Conservation (phyloP, 2,888 invertebrate genomes). For the Sarcophaga caerulescens region DNA sequence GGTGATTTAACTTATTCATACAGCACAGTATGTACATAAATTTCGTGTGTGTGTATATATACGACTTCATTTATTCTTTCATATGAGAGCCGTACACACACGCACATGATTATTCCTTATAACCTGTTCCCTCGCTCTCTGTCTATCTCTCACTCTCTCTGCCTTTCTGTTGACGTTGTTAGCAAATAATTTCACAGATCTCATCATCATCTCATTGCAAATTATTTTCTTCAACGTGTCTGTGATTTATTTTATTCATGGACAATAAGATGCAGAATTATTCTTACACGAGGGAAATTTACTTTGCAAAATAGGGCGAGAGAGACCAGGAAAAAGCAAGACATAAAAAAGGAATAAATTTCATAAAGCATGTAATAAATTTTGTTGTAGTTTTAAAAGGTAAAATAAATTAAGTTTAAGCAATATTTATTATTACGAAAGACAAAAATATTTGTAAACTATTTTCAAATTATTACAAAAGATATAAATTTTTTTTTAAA, state of each 20-base stretch:
- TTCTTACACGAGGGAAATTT: background rate
- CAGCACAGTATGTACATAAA: background rate
- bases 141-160: no score
- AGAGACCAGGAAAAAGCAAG: background rate
- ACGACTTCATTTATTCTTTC: background rate
- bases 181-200: slow-evolving; percentile 40
- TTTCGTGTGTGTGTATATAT: background rate
- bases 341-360: background rate
- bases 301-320: background rate
- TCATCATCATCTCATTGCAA: slow-evolving; percentile 53
- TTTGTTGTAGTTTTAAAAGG: no score
- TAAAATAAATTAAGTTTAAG: no score
- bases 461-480: no score
- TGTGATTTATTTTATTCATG: slow-evolving; percentile 35
- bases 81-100: background rate
- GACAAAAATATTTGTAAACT: no score
- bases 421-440: no score
- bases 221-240: slow-evolving; percentile 45
- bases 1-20: slow-evolving; percentile 44
- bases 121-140: no score
- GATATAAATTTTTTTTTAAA: no score
- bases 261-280: background rate
- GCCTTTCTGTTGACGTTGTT: background rate
- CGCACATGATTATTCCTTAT: background rate
- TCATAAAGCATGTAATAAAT: background rate